Conservation (phyloP, 2,797 vertebrate species). For the Scleropages formosus region DNA sequence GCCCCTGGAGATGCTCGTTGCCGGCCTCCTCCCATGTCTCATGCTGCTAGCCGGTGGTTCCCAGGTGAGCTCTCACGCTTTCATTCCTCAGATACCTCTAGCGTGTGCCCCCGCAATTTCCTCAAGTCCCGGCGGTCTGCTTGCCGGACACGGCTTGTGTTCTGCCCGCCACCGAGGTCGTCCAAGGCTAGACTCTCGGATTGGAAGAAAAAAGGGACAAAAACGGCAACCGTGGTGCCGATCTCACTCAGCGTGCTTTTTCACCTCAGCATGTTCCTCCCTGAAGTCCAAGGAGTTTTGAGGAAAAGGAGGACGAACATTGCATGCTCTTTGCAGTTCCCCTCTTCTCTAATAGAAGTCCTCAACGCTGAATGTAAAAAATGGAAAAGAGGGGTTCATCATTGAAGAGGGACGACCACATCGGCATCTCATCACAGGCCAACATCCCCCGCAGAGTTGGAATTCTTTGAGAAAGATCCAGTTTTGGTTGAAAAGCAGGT, state of each 20-base stretch:
- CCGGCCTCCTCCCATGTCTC: conserved; percentile 89
- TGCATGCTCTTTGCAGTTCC: background rate
- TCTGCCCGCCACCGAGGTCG: conserved; percentile 58
- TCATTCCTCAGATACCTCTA: conserved; percentile 62
- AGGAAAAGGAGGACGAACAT: background rate
- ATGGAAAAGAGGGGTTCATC: background rate
- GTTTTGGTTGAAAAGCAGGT: conserved; percentile 26
- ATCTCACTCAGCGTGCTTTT: conserved; percentile 41
- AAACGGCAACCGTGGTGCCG: conserved; percentile 41
- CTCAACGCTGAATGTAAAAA: too few relatives aligned
- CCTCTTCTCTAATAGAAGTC: background rate
- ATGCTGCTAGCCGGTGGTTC: conserved; percentile 90
- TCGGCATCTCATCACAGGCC: conserved; percentile 10
- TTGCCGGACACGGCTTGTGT: conserved; percentile 59
- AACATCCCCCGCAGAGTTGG: conserved; percentile 25
- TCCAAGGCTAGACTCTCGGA: conserved; percentile 54
- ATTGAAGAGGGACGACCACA: background rate
- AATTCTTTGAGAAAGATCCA: conserved; percentile 20
- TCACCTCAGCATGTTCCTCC: background rate
- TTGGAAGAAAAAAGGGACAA: conserved; percentile 50
- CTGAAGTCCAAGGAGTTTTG: background rate
- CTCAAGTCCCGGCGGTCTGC: conserved; percentile 49
- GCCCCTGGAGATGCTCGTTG: conserved; percentile 86
- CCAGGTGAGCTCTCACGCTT: conserved; percentile 74
- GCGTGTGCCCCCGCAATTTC: conserved; percentile 52